Evolutionary conservation across 2,888 invertebrate genomes (phyloP).

Genomic region (Dichetophora obliterata): DNA sequence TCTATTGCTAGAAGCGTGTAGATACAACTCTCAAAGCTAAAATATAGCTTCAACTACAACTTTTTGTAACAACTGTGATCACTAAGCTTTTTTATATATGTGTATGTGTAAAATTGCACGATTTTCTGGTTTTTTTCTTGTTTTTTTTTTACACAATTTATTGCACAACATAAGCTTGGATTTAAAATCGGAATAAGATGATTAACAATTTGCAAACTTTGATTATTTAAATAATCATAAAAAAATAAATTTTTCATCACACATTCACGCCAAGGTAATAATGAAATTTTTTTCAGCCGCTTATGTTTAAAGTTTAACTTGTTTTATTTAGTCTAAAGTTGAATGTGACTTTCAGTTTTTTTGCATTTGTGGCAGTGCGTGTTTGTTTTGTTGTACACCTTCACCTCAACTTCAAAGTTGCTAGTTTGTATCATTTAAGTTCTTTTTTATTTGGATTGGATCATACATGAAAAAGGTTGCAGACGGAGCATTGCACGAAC

Average conservation of each 20-base stretch:
- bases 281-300: not conserved
- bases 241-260: not conserved
- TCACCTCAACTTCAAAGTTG: not conserved
- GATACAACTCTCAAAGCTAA: not conserved
- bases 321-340: not conserved
- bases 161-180: conserved; percentile 36
- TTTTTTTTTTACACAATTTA: not conserved
- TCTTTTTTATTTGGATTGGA: not conserved
- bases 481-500: too few species aligned
- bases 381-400: not conserved
- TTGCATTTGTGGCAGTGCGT: not conserved
- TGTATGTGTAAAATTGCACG: not conserved
- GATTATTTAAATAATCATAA: conserved; percentile 1
- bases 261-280: not conserved
- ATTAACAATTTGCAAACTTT: conserved; percentile 44
- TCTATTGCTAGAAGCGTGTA: not conserved
- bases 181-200: conserved; percentile 52
- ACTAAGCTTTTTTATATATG: too few species aligned
- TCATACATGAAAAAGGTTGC: not conserved
- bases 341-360: not conserved
- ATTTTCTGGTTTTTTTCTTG: not conserved
- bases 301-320: not conserved
- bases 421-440: not conserved
- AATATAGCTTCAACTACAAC: not conserved
- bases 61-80: not conserved